Conservation (phyloP, 2,797 vertebrate species). For the Alfaro cultratus region DNA sequence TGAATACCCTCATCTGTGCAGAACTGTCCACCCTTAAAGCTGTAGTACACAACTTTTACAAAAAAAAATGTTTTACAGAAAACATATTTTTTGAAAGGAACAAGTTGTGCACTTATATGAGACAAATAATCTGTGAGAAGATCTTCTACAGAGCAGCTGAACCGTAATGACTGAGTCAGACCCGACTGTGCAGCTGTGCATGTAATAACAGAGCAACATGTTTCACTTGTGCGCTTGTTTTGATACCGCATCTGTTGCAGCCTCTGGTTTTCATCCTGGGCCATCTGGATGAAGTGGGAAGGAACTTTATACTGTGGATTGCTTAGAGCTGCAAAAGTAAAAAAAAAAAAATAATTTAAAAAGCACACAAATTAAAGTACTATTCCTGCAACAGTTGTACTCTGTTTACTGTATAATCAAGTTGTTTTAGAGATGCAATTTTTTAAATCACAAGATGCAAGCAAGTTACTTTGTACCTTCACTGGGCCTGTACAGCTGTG, state of each 20-base stretch:
- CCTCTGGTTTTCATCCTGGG: conserved; percentile 84
- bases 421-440: not conserved
- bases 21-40: not conserved
- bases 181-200: not conserved
- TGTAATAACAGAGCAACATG: not conserved
- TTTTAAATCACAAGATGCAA: conserved; percentile 7
- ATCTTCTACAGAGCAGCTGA: not conserved
- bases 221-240: conserved; percentile 18
- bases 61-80: not conserved
- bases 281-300: conserved; percentile 85
- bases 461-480: conserved; percentile 80
- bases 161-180: conserved; percentile 7
- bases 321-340: conserved; percentile 80
- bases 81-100: not conserved
- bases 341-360: not conserved
- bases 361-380: not conserved
- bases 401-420: conserved; percentile 6
- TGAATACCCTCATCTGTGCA: not conserved
- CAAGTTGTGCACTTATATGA: no score
- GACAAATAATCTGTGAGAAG: no score
- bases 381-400: not conserved
- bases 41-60: not conserved
- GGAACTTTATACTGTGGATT: conserved; percentile 89
- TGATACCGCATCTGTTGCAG: conserved; percentile 86
- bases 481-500: conserved; percentile 84